Percentiles rank a stretch among this genome's conserved stretches.
These are phyloP conservation scores for Nephrotoma appendiculata DNA, from an alignment of 2,888 invertebrate genomes.

Conservation along the genomic window DNA sequence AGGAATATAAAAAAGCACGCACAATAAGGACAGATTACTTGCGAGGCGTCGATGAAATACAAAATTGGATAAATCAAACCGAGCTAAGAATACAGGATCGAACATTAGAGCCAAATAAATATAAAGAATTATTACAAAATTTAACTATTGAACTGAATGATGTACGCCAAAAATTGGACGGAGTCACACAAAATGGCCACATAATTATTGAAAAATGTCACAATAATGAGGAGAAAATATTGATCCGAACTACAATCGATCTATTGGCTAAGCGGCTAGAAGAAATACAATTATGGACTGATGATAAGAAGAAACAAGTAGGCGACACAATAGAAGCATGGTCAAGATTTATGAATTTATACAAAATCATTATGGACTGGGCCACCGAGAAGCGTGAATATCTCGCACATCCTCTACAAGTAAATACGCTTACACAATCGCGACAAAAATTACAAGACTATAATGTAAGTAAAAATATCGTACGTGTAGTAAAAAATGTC, in stretches of 20 bases:
- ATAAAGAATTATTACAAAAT: constrained; percentile 63
- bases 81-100: constrained; percentile 73
- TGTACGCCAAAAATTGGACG: constrained; percentile 60
- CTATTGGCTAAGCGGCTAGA: constrained; percentile 64
- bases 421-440: constrained; percentile 66
- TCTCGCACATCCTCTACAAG: constrained; percentile 60
- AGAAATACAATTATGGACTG: constrained; percentile 63
- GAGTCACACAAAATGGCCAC: constrained; percentile 62
- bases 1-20: constrained; percentile 75
- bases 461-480: constrained; percentile 40
- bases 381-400: constrained; percentile 67
- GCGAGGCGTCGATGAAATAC: constrained; percentile 63
- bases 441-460: constrained; percentile 78
- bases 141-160: constrained; percentile 59
- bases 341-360: constrained; percentile 68
- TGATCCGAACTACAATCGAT: constrained; percentile 59
- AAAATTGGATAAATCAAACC: constrained; percentile 69
- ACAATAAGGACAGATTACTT: constrained; percentile 69
- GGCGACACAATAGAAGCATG: constrained; percentile 81
- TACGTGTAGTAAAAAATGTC: not conserved
- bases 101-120: constrained; percentile 56
- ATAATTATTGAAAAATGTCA: constrained; percentile 65
- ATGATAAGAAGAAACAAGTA: constrained; percentile 68
- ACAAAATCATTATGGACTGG: constrained; percentile 72
- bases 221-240: constrained; percentile 59